Evolutionary conservation across 2,888 invertebrate genomes (phyloP).

Genomic region (Busseola fusca): DNA sequence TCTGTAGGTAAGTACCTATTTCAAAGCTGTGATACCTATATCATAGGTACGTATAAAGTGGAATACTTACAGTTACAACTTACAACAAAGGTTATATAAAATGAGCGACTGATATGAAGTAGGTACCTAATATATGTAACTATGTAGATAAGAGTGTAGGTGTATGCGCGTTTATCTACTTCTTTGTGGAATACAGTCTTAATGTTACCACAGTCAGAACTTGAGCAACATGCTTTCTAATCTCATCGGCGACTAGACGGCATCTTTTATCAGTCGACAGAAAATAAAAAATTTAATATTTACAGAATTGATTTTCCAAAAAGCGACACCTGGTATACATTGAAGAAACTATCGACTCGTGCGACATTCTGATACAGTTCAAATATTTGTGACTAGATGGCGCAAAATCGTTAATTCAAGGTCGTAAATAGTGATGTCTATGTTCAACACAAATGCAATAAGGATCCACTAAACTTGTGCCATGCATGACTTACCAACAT

Average conservation of each 20-base stretch:
- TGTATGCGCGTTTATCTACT: not conserved
- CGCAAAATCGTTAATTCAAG: constrained; percentile 45
- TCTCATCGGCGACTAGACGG: too few species aligned
- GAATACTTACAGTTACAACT: too few species aligned
- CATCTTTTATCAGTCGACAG: too few species aligned
- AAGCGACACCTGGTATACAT: constrained; percentile 48
- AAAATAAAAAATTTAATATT: too few species aligned
- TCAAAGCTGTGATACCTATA: not conserved
- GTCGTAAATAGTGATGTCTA: constrained; percentile 55
- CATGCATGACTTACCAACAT: not conserved
- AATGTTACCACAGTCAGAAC: not conserved
- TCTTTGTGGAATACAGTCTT: not conserved
- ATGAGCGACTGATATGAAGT: too few species aligned
- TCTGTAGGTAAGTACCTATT: not conserved
- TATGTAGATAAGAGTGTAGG: not conserved
- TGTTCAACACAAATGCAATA: constrained; percentile 4
- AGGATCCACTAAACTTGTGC: not conserved
- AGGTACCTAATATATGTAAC: not conserved
- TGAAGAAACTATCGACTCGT: not conserved
- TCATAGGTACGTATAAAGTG: too few species aligned
- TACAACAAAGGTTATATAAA: too few species aligned
- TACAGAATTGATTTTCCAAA: not conserved
- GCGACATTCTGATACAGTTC: constrained; percentile 3
- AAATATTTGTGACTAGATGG: constrained; percentile 57
- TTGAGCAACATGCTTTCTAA: not conserved